Base-by-base conservation (phyloP, 2,888 invertebrate species). In the Seira ritae region DNA sequence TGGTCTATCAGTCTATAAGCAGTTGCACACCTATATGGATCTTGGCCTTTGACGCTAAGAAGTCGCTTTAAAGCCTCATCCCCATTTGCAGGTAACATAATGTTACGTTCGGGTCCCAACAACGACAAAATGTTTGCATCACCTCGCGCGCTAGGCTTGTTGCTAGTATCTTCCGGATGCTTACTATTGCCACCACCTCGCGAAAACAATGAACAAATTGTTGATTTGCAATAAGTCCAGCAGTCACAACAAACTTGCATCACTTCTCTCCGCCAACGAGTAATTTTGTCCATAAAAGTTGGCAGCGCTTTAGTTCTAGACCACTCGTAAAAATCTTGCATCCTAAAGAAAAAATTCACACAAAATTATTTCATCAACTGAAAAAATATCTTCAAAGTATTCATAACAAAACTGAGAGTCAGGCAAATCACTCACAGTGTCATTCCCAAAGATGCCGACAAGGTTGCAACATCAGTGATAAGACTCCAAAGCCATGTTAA, bases 51-150 rank as follows among this genome's bases (percentile, higher is more conserved):
- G 91, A 97, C 97, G 73, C 97, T 96, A 17, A 98, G 92, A 87
- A 98, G 92, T 89, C 97, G 93, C 91, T 96, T 97, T 96, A 98
- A 97, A 62, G 98, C 98, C 91, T 98, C 98, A 89, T 97, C 97
- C 6, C 98, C 96, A 1, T 96, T 97, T 67, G 95, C 94, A 0
- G 98, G 97, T 90, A 98, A 92, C 20, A 94, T 93, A 90, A 96
- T 96, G 90, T 96, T 96, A 88, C 92, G 91, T 84, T 94, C 93
- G 22, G 94, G 91, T 69, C 94, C 94, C 60, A 90, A 73, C 50
- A 87, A 72, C 10, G 86, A 81, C 60, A 87, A 80, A 24, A 87
- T 78, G 37, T 87, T 86, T 46, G 83, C 80, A 65, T 88, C 87
- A n/a, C 60, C 73, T 17, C 78, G 55, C 31, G 62, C 24, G 17